A percentile compares a stretch with the other conserved stretches of the same genome.
Conservation (phyloP, 2,888 invertebrate species). For the Anthophora plumipes region DNA sequence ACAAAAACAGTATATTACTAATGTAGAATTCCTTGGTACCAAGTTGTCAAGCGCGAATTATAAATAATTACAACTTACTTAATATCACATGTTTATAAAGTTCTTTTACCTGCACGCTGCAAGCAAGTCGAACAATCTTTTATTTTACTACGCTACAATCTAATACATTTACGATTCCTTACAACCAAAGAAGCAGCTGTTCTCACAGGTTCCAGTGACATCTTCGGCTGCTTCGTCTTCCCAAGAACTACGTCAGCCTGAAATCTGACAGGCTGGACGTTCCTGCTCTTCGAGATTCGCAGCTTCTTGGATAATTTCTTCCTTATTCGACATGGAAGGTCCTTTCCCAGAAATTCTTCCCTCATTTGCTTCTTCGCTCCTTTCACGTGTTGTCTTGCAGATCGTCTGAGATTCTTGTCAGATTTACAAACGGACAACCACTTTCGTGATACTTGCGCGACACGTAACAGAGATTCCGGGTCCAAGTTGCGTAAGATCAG, state of each 20-base stretch:
- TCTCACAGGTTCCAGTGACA: background rate
- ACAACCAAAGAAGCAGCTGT: background rate
- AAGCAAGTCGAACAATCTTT: background rate
- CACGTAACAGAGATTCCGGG: constrained; percentile 30
- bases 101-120: too few species aligned
- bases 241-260: background rate
- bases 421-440: constrained; percentile 25
- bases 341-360: background rate
- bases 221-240: background rate
- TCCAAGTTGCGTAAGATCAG: constrained; percentile 49
- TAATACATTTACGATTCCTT: background rate
- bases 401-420: background rate
- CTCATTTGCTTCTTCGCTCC: background rate
- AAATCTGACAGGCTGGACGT: background rate
- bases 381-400: background rate
- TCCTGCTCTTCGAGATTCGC: background rate
- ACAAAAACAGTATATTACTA: too few species aligned
- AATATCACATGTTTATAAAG: background rate
- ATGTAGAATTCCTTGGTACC: background rate
- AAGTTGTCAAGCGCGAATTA: background rate
- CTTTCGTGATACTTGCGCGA: constrained; percentile 14
- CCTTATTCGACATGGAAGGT: background rate
- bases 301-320: too few species aligned
- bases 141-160: background rate
- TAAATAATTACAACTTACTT: background rate